These are phyloP conservation scores for Urophycis tenuis DNA, from an alignment of 2,797 vertebrate species.

Conservation along the genomic window DNA sequence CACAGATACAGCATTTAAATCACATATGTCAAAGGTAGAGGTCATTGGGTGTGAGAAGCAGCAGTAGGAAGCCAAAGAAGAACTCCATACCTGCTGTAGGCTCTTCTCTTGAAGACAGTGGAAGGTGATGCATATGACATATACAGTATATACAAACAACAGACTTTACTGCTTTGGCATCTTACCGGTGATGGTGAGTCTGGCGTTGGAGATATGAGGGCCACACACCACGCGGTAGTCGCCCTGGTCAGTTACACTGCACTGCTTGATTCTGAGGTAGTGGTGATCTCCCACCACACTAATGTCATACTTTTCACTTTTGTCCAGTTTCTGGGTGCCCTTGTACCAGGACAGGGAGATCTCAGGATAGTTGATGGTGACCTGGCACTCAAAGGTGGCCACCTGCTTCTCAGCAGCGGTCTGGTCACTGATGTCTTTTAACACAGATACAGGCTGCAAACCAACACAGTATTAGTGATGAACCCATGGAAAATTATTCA, in stretches of 20 bases:
- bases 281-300: slow-evolving; percentile 79
- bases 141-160: slow-evolving; percentile 51
- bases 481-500: not conserved
- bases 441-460: slow-evolving; percentile 83
- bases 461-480: slow-evolving; percentile 3
- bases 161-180: slow-evolving; percentile 35
- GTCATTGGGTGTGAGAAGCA: not conserved
- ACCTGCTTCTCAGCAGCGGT: slow-evolving; percentile 73
- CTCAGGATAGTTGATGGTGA: slow-evolving; percentile 96
- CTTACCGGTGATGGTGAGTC: slow-evolving; percentile 84
- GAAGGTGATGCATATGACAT: slow-evolving; percentile 22
- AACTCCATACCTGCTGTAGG: not conserved
- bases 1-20: slow-evolving; percentile 17
- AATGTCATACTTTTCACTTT: slow-evolving; percentile 83
- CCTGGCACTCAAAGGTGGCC: slow-evolving; percentile 84
- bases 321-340: slow-evolving; percentile 88
- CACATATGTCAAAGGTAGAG: slow-evolving; percentile 16
- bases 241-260: slow-evolving; percentile 83
- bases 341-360: slow-evolving; percentile 96
- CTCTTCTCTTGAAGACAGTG: not conserved
- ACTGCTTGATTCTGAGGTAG: slow-evolving; percentile 79
- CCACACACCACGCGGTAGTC: slow-evolving; percentile 94
- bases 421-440: slow-evolving; percentile 88
- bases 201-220: slow-evolving; percentile 92
- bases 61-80: not conserved